phyloP scores from a whole-genome alignment of 1,140 invertebrate species.

The Drosophila mauritiana region DNA sequence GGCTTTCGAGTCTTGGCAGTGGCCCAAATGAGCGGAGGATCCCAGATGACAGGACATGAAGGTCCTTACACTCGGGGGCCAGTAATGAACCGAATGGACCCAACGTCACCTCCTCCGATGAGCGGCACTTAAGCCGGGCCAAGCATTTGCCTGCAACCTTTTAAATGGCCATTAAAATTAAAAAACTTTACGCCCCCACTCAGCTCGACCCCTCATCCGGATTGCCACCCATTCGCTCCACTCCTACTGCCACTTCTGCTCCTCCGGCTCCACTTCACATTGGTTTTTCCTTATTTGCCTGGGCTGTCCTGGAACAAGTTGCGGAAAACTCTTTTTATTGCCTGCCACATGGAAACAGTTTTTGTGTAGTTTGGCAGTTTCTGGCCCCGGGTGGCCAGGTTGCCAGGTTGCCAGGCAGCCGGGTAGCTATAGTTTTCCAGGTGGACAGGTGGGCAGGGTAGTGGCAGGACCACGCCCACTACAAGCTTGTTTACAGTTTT shows the following conservation, averaged over 20 bases:
- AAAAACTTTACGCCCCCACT: conserved; percentile 63
- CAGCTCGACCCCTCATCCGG: conserved; percentile 6
- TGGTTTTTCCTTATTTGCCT: not conserved
- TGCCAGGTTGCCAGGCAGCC: not conserved
- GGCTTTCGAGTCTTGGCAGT: conserved; percentile 10
- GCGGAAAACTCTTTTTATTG: conserved; percentile 61
- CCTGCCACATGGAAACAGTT: conserved; percentile 64
- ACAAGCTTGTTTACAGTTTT: conserved; percentile 26
- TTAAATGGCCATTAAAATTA: conserved; percentile 75
- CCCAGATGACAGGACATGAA: not conserved
- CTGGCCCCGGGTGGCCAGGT: conserved; percentile 9
- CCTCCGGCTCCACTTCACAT: too few relatives aligned
- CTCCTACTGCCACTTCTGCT: not conserved
- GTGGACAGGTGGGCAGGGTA: conserved; percentile 8
- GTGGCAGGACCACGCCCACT: conserved; percentile 3
- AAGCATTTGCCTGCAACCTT: conserved; percentile 54
- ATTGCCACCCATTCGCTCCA: not conserved
- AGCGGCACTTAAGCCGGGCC: conserved; percentile 30
- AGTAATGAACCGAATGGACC: conserved; percentile 27
- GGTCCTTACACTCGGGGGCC: not conserved
- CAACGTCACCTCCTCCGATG: not conserved
- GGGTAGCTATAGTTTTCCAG: not conserved
- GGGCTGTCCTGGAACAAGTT: conserved; percentile 46
- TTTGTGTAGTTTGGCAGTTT: conserved; percentile 50
- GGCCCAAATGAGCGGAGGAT: conserved; percentile 3